phyloP scores from a whole-genome alignment of 37 sponge, comb jelly and placozoan genomes.

The Halichondria panicea region DNA sequence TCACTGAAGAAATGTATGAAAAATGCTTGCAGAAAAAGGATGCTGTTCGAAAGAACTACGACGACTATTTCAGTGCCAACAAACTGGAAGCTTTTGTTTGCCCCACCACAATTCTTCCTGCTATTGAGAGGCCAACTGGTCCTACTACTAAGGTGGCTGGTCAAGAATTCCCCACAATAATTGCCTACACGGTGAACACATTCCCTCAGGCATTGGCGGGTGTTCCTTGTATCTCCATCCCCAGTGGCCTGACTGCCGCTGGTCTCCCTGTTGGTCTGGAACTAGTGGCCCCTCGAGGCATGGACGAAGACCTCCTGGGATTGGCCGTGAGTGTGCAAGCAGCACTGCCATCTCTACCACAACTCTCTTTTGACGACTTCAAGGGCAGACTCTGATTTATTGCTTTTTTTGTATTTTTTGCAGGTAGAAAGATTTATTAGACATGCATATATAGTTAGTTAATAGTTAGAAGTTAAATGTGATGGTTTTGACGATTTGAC shows the following conservation, averaged over 20 bases:
- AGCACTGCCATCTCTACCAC: constrained; percentile 21
- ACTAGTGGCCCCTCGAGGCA: constrained; percentile 4
- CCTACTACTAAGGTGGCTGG: not conserved
- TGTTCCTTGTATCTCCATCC: constrained; percentile 32
- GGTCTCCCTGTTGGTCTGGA: constrained; percentile 41
- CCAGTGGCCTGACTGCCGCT: constrained; percentile 13
- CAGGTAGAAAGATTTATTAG: too few species aligned
- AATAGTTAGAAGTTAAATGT: too few species aligned
- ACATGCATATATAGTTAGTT: too few species aligned
- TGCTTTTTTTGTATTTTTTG: too few species aligned
- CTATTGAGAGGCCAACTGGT: constrained; percentile 5
- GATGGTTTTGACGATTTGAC: too few species aligned
- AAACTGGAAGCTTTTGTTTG: constrained; percentile 4
- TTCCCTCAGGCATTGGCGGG: constrained; percentile 24
- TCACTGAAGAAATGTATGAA: constrained; percentile 12
- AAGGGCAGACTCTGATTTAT: constrained; percentile 8
- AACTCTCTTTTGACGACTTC: constrained; percentile 19
- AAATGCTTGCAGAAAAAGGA: not conserved
- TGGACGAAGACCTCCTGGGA: constrained; percentile 11
- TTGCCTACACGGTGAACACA: constrained; percentile 17
- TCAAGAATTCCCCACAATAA: constrained; percentile 2
- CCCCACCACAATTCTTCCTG: constrained; percentile 33
- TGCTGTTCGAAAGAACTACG: not conserved
- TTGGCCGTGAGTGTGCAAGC: constrained; percentile 10
- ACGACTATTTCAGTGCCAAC: constrained; percentile 6